phyloP scores from a whole-genome alignment of 2,888 invertebrate genomes.

The Apotomis betuletana region DNA sequence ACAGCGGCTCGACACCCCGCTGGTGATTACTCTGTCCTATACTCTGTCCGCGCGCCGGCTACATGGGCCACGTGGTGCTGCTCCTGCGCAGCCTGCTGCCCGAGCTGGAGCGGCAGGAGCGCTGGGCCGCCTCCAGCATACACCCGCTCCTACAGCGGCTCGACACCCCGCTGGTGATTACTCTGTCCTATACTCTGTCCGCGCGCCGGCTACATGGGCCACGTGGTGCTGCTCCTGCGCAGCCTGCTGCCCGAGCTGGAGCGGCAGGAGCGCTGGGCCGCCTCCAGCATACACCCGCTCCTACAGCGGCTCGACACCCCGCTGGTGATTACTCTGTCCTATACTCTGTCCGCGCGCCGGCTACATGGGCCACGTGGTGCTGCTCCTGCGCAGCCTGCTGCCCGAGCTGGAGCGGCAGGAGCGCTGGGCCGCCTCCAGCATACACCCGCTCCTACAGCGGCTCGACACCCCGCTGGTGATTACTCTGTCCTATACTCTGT shows the following conservation, averaged over 20 bases:
- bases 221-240: slow-evolving; percentile 76
- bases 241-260: slow-evolving; percentile 40
- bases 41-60: slow-evolving; percentile 70
- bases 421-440: slow-evolving; percentile 5
- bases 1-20: slow-evolving; percentile 62
- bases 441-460: background rate
- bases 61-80: slow-evolving; percentile 85
- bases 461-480: slow-evolving; percentile 13
- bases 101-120: slow-evolving; percentile 37
- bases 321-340: slow-evolving; percentile 54
- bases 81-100: slow-evolving; percentile 54
- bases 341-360: background rate
- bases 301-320: slow-evolving; percentile 63
- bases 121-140: slow-evolving; percentile 44
- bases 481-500: background rate
- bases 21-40: slow-evolving; percentile 51
- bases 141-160: slow-evolving; percentile 56
- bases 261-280: slow-evolving; percentile 34
- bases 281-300: slow-evolving; percentile 52
- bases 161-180: slow-evolving; percentile 66
- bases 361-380: no score
- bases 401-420: background rate
- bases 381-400: no score
- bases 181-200: slow-evolving; percentile 38
- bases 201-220: slow-evolving; percentile 85